Evolutionary conservation across 2,888 invertebrate genomes (phyloP).

Genomic region (Plebejus melissa): DNA sequence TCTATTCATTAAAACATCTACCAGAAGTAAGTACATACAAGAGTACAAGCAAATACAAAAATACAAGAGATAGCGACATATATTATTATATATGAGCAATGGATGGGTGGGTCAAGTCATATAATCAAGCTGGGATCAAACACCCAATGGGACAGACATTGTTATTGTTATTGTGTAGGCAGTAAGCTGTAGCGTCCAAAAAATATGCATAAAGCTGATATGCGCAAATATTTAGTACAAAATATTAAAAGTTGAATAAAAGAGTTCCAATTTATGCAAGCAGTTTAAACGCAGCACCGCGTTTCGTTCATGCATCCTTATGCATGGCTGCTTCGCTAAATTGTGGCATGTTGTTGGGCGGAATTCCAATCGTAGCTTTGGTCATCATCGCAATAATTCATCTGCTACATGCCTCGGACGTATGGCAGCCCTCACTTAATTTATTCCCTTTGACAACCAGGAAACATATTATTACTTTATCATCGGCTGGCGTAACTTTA

Average conservation of each 20-base stretch:
- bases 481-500: constrained; percentile 4
- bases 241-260: background rate
- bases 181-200: too few species aligned
- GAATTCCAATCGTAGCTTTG: constrained; percentile 31
- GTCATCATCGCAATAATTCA: constrained; percentile 34
- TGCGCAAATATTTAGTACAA: background rate
- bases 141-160: too few species aligned
- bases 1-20: too few species aligned
- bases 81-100: too few species aligned
- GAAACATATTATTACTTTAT: constrained; percentile 23
- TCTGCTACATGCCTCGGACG: constrained; percentile 27
- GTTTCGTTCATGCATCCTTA: constrained; percentile 28
- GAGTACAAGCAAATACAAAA: too few species aligned
- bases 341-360: constrained; percentile 33
- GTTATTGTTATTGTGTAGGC: too few species aligned
- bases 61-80: too few species aligned
- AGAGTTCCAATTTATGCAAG: background rate
- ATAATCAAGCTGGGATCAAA: too few species aligned
- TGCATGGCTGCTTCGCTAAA: constrained; percentile 29
- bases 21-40: too few species aligned
- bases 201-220: background rate
- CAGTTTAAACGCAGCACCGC: constrained; percentile 1
- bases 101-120: too few species aligned
- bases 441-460: constrained; percentile 27
- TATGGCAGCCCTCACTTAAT: constrained; percentile 19